phyloP scores from a whole-genome alignment of 2,113 vertebrate genomes.

The Nesogale talazaci region DNA sequence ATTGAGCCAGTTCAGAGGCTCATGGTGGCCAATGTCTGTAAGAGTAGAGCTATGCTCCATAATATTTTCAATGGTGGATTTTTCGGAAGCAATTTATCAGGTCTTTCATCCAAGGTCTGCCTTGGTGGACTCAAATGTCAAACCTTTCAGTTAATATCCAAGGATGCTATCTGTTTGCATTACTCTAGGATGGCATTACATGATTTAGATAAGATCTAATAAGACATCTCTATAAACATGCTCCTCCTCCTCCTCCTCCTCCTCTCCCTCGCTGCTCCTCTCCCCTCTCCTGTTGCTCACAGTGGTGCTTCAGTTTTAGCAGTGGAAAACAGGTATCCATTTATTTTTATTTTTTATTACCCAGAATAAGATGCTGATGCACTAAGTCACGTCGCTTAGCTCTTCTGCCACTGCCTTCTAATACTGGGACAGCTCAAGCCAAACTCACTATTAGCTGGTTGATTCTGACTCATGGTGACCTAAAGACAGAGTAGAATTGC shows the following conservation, averaged over 20 bases:
- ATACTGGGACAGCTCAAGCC: no score
- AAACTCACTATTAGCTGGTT: no score
- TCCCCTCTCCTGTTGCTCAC: constrained; percentile 94
- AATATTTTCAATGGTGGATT: background rate
- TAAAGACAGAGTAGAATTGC: no score
- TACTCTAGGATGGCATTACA: background rate
- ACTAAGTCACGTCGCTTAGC: constrained; percentile 96
- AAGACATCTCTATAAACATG: background rate
- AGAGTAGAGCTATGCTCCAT: background rate
- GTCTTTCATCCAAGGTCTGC: background rate
- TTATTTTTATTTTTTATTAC: constrained; percentile 98
- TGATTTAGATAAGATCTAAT: background rate
- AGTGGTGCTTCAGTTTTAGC: constrained; percentile 99
- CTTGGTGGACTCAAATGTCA: background rate
- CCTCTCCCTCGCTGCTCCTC: constrained; percentile 87
- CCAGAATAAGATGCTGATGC: constrained; percentile 97
- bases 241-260: constrained; percentile 77
- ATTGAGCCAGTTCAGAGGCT: background rate
- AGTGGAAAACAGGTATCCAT: constrained; percentile 99
- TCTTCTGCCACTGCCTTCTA: constrained; percentile 92
- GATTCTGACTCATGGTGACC: no score
- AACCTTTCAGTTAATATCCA: background rate
- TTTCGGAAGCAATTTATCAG: background rate
- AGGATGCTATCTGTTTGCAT: background rate
- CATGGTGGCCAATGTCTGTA: background rate